Conservation (phyloP, 2,797 vertebrate species). For the Urocyon cinereoargenteus region DNA sequence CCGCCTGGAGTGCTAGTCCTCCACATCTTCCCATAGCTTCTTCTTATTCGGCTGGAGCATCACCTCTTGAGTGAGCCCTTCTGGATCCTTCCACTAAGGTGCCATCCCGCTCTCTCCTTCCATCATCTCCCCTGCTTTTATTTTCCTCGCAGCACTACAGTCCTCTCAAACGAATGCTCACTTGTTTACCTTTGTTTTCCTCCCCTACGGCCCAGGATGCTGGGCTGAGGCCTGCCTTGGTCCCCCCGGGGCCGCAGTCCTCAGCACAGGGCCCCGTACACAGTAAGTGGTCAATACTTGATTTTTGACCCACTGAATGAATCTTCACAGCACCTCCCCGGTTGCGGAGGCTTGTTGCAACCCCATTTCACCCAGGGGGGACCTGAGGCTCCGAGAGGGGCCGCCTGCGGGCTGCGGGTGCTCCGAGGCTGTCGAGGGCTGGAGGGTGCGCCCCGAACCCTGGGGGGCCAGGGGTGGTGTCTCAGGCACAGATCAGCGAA, state of each 20-base stretch:
- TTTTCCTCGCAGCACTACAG: fast-evolving
- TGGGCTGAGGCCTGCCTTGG: background rate
- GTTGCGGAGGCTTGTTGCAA: background rate
- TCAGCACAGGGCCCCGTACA: background rate
- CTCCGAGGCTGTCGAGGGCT: background rate
- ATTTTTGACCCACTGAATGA: too few species aligned
- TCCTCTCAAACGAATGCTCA: background rate
- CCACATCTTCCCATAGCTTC: background rate
- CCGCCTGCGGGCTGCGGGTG: background rate
- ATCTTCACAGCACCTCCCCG: background rate
- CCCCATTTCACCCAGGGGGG: background rate
- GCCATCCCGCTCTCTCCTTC: background rate
- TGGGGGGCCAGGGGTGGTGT: background rate
- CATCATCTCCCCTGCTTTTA: background rate
- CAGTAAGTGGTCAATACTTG: background rate
- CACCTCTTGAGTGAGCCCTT: background rate
- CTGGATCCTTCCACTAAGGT: background rate
- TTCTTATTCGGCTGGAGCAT: background rate
- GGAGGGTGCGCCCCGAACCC: background rate
- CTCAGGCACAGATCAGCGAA: background rate
- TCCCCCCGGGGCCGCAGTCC: background rate
- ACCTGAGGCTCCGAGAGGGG: background rate
- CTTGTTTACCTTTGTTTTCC: background rate
- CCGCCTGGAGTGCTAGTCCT: background rate
- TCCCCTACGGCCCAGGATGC: too few species aligned